These are phyloP conservation scores for Stenoptilia bipunctidactyla DNA, from an alignment of 2,888 invertebrate genomes.

Conservation along the genomic window DNA sequence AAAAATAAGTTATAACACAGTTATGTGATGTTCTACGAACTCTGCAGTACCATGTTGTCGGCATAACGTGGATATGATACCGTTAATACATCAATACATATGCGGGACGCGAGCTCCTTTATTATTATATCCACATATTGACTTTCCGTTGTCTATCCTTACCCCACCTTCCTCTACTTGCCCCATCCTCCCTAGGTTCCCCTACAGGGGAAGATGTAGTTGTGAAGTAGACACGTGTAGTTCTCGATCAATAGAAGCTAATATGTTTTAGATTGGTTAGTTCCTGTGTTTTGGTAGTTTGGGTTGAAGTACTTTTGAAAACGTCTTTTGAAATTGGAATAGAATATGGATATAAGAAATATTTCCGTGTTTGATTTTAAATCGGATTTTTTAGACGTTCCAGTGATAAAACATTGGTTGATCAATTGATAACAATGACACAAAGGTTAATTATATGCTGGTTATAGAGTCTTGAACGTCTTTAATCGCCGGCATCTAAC, in stretches of 20 bases:
- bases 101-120: conserved; percentile 52
- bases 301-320: conserved; percentile 6
- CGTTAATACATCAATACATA: conserved; percentile 52
- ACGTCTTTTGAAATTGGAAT: no score
- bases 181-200: no score
- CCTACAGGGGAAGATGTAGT: conserved; percentile 26
- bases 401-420: no score
- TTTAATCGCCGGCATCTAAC: no score
- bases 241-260: conserved; percentile 43
- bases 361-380: no score
- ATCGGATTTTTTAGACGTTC: no score
- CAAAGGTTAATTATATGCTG: no score
- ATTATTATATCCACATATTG: conserved; percentile 69
- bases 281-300: conserved; percentile 13
- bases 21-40: no score
- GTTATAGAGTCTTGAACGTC: no score
- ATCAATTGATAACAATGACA: no score
- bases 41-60: not conserved
- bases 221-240: conserved; percentile 46
- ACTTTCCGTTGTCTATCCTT: conserved; percentile 52
- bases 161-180: conserved; percentile 8
- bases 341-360: no score
- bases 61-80: conserved; percentile 21
- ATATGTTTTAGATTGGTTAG: conserved; percentile 49
- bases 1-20: conserved; percentile 28